Evolutionary conservation across 92 coral and sea anemone species (phyloP).

Genomic region (Palythoa grandis): DNA sequence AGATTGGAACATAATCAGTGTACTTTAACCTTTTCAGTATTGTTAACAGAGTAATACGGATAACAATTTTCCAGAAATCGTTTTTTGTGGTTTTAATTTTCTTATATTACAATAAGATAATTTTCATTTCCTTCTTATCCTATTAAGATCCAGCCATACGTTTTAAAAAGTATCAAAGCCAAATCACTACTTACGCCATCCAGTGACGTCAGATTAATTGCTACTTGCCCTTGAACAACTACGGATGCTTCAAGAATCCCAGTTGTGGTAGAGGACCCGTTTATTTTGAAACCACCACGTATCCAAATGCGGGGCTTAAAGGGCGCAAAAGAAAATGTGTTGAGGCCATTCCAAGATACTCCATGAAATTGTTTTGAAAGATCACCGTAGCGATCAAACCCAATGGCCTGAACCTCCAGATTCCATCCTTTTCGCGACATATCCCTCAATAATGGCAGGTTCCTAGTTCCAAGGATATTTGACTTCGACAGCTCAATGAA

Average conservation of each 20-base stretch:
- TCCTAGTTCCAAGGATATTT: neutral
- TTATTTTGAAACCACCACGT: slow-evolving; percentile 18
- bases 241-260: slow-evolving; percentile 10
- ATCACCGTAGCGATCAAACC: slow-evolving; percentile 7
- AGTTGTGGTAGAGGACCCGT: neutral
- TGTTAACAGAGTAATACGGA: too few species aligned
- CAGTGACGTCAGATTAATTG: slow-evolving; percentile 22
- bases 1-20: too few species aligned
- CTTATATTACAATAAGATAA: neutral
- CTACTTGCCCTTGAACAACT: slow-evolving; percentile 10
- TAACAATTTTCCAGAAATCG: too few species aligned
- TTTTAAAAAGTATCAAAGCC: neutral
- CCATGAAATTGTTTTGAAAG: neutral
- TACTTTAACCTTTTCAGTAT: too few species aligned
- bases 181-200: slow-evolving; percentile 14
- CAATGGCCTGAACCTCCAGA: slow-evolving; percentile 41
- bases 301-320: slow-evolving; percentile 52
- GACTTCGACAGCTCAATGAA: slow-evolving; percentile 39
- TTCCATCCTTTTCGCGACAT: slow-evolving; percentile 49
- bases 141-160: neutral
- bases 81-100: too few species aligned
- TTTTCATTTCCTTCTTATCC: neutral
- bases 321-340: neutral
- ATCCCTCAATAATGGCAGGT: slow-evolving; percentile 31
- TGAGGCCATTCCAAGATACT: slow-evolving; percentile 54